Base-by-base conservation (phyloP, 2,113 vertebrate genomes). In the Brachyhypopomus gauderio region DNA sequence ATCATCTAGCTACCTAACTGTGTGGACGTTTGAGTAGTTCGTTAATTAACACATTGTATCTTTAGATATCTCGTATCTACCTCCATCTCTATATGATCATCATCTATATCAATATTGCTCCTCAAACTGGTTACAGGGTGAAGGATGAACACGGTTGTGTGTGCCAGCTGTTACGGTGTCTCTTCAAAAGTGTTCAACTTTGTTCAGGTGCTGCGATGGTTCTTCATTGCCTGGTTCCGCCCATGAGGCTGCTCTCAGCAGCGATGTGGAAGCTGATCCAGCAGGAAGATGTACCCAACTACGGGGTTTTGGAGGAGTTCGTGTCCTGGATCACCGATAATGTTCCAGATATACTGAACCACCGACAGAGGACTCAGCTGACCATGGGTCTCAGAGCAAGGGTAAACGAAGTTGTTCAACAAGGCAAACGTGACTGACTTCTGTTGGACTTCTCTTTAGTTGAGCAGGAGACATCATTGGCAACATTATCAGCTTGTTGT, bases 301-400 rank as follows among this genome's bases (percentile, higher is more conserved):
- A 94, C 9, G 91, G 91, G 6, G 92, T 86, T 25, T 88, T 95
- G 1, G 82, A 95, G 76, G 90, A 92, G 72, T 93, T 95, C 56
- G 92, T 96, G 79, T 83, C 81, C 0, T 83, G 72, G 30, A 87
- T 95, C 58, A 93, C 92, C 0, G 88, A 89, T 14, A 89, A 89
- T 0, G 84, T 93, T 0, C 95, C 95, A 0, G 92, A 92, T 5
- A 84, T 95, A 79, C 90, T 96, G n/a, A 89, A 81, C 87, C 90
- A 84, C 77, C 92, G 86, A n/a, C 93, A 95, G 85, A 88, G 90
- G 72, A 91, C 90, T 52, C 94, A 95, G 69, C 91, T 96, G 17
- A 89, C 93, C 34, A 87, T 96, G 69, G 95, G 94, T 1, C 89
- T 96, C 0, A 88, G 92, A 85, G 95, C 94, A 0, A 93, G 92